These are phyloP conservation scores for Rhamphomyia laevipes DNA, from an alignment of 2,888 invertebrate genomes.

Conservation along the genomic window DNA sequence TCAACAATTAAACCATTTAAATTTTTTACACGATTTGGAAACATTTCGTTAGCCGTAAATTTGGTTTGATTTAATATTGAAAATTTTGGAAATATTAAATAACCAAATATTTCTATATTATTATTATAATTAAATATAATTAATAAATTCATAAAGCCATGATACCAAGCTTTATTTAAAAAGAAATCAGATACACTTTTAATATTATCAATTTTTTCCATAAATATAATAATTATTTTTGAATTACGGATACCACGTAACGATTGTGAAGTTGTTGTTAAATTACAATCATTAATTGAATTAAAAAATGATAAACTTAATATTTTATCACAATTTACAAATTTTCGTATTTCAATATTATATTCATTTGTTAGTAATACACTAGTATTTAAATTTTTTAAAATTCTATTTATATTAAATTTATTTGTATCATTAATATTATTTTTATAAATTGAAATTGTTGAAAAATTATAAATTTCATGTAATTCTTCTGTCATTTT, in stretches of 20 bases:
- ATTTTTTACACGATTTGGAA: constrained; percentile 4
- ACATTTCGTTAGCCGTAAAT: neutral
- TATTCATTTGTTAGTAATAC: too few relatives aligned
- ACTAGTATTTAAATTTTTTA: too few relatives aligned
- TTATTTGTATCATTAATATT: too few relatives aligned
- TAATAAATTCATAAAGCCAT: constrained; percentile 4
- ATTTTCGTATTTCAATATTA: neutral
- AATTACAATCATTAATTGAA: neutral
- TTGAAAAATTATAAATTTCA: too few relatives aligned
- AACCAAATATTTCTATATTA: constrained; percentile 2
- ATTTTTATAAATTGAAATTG: too few relatives aligned
- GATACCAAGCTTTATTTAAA: constrained; percentile 3
- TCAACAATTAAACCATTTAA: constrained; percentile 3
- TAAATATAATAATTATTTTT: neutral
- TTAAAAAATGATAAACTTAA: neutral
- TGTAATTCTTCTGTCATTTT: too few relatives aligned
- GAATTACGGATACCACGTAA: constrained; percentile 1
- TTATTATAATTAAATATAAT: neutral
- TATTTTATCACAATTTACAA: neutral
- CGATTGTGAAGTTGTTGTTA: neutral
- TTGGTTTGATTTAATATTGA: constrained; percentile 1
- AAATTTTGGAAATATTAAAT: constrained; percentile 6
- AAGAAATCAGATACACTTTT: neutral
- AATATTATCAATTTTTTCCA: neutral
- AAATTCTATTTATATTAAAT: too few relatives aligned